Evolutionary conservation across 2,888 invertebrate species (phyloP).

Genomic region (Dynastes maya): DNA sequence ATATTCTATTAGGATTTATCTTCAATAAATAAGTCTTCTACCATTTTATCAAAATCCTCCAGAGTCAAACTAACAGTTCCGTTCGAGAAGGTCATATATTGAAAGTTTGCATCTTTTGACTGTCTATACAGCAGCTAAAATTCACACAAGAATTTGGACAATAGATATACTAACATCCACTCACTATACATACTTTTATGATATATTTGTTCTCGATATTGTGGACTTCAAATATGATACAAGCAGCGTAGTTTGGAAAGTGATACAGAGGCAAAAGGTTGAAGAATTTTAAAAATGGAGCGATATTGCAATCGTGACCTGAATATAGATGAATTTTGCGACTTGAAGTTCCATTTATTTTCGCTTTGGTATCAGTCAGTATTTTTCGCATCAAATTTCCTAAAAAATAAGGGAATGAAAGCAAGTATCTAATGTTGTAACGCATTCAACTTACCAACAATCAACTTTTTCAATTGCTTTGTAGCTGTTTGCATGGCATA

Average conservation of each 20-base stretch:
- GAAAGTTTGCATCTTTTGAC: background rate
- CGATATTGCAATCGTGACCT: slow-evolving; percentile 39
- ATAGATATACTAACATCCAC: background rate
- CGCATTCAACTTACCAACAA: slow-evolving; percentile 4
- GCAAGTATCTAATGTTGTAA: background rate
- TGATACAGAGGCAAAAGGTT: background rate
- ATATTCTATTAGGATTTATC: background rate
- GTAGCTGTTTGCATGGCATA: slow-evolving; percentile 14
- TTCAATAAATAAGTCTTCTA: slow-evolving; percentile 17
- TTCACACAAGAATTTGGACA: background rate
- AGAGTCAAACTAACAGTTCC: slow-evolving; percentile 14
- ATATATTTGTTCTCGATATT: slow-evolving; percentile 14
- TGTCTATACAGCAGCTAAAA: slow-evolving; percentile 23
- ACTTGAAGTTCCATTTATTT: slow-evolving; percentile 27
- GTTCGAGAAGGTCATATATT: slow-evolving; percentile 15
- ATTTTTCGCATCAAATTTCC: slow-evolving; percentile 25
- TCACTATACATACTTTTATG: slow-evolving; percentile 31
- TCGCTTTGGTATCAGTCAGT: slow-evolving; percentile 21
- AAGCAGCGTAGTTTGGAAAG: slow-evolving; percentile 41
- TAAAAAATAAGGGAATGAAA: background rate
- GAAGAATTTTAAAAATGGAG: slow-evolving; percentile 19
- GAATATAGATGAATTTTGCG: slow-evolving; percentile 44
- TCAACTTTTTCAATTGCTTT: background rate
- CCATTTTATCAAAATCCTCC: slow-evolving; percentile 21
- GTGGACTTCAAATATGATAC: slow-evolving; percentile 39